A percentile compares a stretch with the other conserved stretches of the same genome.
Evolutionary conservation across 1,140 invertebrate species (phyloP).

Genomic region (Leucophenga varia): DNA sequence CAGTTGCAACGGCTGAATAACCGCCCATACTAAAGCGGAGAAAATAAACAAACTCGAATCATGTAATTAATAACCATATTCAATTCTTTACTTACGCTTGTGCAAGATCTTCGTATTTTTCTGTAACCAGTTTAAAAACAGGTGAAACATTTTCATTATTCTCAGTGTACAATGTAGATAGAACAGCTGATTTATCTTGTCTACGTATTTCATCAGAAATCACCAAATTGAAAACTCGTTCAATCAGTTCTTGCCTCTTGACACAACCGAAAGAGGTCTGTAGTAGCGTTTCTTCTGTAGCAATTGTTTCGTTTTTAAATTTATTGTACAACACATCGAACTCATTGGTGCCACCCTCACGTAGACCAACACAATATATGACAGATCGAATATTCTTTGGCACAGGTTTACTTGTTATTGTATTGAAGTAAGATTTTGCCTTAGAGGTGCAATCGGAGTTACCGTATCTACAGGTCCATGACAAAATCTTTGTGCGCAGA

Average conservation of each 20-base stretch:
- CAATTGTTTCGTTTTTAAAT: slow-evolving; percentile 57
- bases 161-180: slow-evolving; percentile 54
- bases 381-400: slow-evolving; percentile 61
- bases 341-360: slow-evolving; percentile 56
- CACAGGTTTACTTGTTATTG: slow-evolving; percentile 65
- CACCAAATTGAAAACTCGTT: slow-evolving; percentile 38
- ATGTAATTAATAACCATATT: slow-evolving; percentile 1
- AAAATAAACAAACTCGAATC: slow-evolving; percentile 58
- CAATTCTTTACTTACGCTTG: slow-evolving; percentile 55
- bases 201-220: slow-evolving; percentile 50
- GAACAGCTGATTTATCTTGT: slow-evolving; percentile 53
- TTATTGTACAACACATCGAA: slow-evolving; percentile 60
- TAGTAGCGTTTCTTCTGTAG: slow-evolving; percentile 62
- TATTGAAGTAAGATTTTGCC: slow-evolving; percentile 38
- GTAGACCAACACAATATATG: slow-evolving; percentile 63
- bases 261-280: slow-evolving; percentile 64
- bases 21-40: slow-evolving; percentile 61
- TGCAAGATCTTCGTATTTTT: slow-evolving; percentile 45
- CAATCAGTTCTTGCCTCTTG: slow-evolving; percentile 51
- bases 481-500: slow-evolving; percentile 53
- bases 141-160: slow-evolving; percentile 56
- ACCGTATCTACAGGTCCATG: slow-evolving; percentile 60
- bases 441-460: slow-evolving; percentile 57
- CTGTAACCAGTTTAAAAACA: slow-evolving; percentile 58
- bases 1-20: slow-evolving; percentile 52